These are phyloP conservation scores for Neosilurus hyrtlii DNA, from an alignment of 2,797 vertebrate species.

Conservation along the genomic window DNA sequence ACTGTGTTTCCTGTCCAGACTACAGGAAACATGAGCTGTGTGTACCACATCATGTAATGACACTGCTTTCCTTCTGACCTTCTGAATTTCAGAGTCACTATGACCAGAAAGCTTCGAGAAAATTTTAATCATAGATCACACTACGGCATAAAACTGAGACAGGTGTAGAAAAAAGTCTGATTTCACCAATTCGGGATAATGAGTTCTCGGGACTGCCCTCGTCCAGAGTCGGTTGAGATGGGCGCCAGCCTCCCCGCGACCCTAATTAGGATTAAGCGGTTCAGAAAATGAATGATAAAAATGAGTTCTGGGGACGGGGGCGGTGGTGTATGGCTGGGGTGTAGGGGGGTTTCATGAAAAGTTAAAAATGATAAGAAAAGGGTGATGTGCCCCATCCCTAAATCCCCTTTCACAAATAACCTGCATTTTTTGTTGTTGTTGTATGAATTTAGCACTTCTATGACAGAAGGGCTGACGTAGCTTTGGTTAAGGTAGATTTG, in stretches of 20 bases:
- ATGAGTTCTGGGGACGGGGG: neutral
- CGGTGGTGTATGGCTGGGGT: neutral
- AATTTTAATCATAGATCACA: neutral
- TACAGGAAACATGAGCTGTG: slow-evolving; percentile 23
- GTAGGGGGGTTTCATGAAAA: neutral
- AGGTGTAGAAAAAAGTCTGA: neutral
- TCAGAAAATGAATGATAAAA: neutral
- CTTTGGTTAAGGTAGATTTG: no score
- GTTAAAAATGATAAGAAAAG: neutral
- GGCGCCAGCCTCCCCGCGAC: no score
- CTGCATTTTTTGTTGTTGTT: no score
- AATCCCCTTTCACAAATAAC: no score
- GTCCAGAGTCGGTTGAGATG: no score
- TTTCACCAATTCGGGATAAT: neutral
- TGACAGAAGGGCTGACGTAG: no score
- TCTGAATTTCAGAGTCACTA: neutral
- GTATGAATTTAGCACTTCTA: no score
- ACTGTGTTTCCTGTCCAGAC: slow-evolving; percentile 25
- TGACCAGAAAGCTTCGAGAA: neutral
- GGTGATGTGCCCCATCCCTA: neutral
- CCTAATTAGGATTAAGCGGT: no score
- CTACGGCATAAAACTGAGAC: neutral
- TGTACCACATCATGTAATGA: neutral
- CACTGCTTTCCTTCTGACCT: neutral
- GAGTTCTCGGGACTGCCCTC: neutral